Conservation (phyloP, 2,888 invertebrate genomes). For the Dynastes hyllus region DNA sequence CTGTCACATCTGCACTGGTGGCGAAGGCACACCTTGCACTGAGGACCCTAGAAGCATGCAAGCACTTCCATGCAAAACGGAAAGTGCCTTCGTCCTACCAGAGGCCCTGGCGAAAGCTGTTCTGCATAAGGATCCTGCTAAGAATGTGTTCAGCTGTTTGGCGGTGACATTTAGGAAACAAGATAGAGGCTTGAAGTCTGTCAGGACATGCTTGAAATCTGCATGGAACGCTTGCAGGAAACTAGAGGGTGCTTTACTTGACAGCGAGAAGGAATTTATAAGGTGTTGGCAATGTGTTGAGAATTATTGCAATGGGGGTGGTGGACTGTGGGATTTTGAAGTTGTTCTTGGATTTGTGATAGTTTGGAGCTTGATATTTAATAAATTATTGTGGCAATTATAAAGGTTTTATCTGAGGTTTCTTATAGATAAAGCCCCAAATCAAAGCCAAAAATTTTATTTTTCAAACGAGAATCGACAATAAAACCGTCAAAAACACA, state of each 20-base stretch:
- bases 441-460: no score
- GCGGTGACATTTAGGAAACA: not conserved
- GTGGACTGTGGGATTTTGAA: not conserved
- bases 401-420: no score
- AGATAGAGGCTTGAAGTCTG: not conserved
- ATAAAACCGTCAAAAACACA: no score
- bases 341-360: not conserved
- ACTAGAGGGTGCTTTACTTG: not conserved
- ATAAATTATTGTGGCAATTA: not conserved
- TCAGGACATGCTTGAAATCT: not conserved
- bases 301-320: not conserved
- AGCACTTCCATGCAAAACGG: not conserved
- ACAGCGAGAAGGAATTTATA: not conserved
- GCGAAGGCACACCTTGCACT: not conserved
- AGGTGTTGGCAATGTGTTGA: not conserved
- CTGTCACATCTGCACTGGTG: conserved; percentile 27
- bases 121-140: not conserved
- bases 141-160: not conserved
- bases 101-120: not conserved
- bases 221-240: not conserved
- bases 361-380: not conserved
- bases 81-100: not conserved
- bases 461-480: no score
- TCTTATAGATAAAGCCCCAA: no score
- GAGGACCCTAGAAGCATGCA: conserved; percentile 20